Evolutionary conservation across 2,888 invertebrate genomes (phyloP).

Genomic region (Leptopilina drosophilae): DNA sequence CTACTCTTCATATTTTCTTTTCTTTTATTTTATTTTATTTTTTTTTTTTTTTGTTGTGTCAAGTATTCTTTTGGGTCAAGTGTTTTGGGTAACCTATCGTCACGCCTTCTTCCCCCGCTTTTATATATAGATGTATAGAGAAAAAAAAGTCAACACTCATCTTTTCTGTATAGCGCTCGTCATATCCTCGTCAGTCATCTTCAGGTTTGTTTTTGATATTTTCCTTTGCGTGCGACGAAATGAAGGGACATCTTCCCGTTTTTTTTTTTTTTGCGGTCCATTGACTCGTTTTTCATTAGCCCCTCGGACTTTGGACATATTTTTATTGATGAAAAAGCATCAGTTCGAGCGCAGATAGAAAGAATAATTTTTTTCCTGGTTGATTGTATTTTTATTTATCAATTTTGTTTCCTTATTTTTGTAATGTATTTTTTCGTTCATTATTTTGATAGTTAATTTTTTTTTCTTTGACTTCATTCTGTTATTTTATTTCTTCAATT

Average conservation of each 20-base stretch:
- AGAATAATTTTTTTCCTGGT: too few relatives aligned
- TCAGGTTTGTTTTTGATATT: constrained; percentile 41
- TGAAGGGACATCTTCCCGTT: background rate
- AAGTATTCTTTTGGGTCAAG: constrained; percentile 64
- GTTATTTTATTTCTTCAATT: too few relatives aligned
- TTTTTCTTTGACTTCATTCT: too few relatives aligned
- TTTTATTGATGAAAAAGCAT: background rate
- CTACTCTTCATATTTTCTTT: constrained; percentile 49
- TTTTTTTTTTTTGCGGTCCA: constrained; percentile 21
- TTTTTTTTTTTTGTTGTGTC: too few relatives aligned
- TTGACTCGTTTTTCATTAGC: constrained; percentile 29
- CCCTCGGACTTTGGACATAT: constrained; percentile 10
- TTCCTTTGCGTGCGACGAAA: background rate
- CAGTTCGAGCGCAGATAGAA: background rate
- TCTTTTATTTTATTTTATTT: too few relatives aligned
- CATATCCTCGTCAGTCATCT: constrained; percentile 42
- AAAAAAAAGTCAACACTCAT: background rate
- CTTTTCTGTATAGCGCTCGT: constrained; percentile 21
- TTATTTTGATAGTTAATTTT: too few relatives aligned
- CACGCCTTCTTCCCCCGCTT: constrained; percentile 23
- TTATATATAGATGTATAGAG: too few relatives aligned
- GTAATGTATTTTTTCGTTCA: too few relatives aligned
- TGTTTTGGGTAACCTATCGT: constrained; percentile 62
- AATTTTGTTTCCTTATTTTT: too few relatives aligned
- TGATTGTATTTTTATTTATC: too few relatives aligned